Evolutionary conservation across 2,797 vertebrate species (phyloP).

Genomic region (Enteromius mattozi): DNA sequence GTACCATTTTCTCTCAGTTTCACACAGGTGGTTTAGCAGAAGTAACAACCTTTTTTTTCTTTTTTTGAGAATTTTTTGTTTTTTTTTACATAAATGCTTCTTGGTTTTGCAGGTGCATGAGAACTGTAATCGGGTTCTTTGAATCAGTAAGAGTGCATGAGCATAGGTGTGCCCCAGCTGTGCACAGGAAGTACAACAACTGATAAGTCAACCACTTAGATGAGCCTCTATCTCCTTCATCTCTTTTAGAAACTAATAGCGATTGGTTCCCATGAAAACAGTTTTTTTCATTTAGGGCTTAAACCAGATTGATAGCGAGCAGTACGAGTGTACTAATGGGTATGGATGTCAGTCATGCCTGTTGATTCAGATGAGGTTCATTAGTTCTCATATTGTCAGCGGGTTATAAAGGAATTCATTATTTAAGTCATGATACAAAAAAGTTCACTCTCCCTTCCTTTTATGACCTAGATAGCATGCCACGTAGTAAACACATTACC

Average conservation of each 20-base stretch:
- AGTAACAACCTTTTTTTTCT: conserved; percentile 31
- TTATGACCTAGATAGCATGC: conserved; percentile 61
- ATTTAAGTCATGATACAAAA: conserved; percentile 26
- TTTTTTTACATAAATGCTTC: conserved; percentile 3
- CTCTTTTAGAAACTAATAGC: conserved; percentile 11
- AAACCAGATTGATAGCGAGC: conserved; percentile 21
- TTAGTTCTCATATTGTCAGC: conserved; percentile 11
- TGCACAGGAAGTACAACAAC: conserved; percentile 52
- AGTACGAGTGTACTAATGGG: neutral
- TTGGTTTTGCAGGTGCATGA: conserved; percentile 62
- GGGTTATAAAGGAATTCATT: conserved; percentile 24
- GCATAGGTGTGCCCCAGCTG: conserved; percentile 46
- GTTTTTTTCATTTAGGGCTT: neutral
- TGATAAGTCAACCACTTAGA: conserved; percentile 42
- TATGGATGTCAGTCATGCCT: neutral
- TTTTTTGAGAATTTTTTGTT: neutral
- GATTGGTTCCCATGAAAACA: neutral
- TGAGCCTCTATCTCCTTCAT: neutral
- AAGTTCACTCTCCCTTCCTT: conserved; percentile 21
- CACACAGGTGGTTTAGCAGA: neutral
- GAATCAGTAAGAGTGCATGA: conserved; percentile 61
- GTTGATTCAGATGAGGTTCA: neutral
- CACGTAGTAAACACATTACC: conserved; percentile 32
- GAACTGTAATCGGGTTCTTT: conserved; percentile 68
- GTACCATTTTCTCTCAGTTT: neutral